phyloP scores from a whole-genome alignment of 1,140 invertebrate genomes.

The Cydia fagiglandana region DNA sequence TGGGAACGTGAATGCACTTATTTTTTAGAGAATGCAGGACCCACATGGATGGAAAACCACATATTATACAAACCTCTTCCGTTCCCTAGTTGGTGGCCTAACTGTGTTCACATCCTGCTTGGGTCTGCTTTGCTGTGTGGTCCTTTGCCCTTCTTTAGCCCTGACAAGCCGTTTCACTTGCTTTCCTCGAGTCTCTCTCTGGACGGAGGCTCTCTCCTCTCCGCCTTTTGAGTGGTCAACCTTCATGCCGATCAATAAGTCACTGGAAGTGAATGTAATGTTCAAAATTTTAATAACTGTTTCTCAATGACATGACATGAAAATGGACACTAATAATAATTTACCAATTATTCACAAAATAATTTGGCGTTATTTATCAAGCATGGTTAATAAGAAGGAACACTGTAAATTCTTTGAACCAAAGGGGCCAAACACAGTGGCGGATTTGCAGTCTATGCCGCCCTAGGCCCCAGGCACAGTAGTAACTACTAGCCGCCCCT shows the following conservation, averaged over 20 bases:
- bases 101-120: constrained; percentile 24
- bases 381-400: too few species aligned
- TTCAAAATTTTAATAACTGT: constrained; percentile 29
- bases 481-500: too few species aligned
- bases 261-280: constrained; percentile 76
- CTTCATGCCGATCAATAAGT: constrained; percentile 87
- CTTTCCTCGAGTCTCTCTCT: constrained; percentile 62
- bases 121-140: constrained; percentile 48
- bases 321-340: not conserved
- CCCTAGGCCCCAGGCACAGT: too few species aligned
- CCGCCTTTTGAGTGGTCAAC: constrained; percentile 80
- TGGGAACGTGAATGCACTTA: too few species aligned
- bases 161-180: constrained; percentile 61
- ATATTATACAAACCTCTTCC: constrained; percentile 27
- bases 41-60: too few species aligned
- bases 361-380: too few species aligned
- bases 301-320: too few species aligned
- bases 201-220: constrained; percentile 45
- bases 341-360: too few species aligned
- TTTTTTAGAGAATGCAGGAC: too few species aligned
- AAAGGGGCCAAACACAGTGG: too few species aligned
- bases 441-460: too few species aligned
- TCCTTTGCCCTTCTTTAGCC: constrained; percentile 35
- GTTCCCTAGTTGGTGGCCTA: constrained; percentile 36
- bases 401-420: too few species aligned